Conservation (phyloP, 1,140 invertebrate species). For the Sitodiplosis mosellana region DNA sequence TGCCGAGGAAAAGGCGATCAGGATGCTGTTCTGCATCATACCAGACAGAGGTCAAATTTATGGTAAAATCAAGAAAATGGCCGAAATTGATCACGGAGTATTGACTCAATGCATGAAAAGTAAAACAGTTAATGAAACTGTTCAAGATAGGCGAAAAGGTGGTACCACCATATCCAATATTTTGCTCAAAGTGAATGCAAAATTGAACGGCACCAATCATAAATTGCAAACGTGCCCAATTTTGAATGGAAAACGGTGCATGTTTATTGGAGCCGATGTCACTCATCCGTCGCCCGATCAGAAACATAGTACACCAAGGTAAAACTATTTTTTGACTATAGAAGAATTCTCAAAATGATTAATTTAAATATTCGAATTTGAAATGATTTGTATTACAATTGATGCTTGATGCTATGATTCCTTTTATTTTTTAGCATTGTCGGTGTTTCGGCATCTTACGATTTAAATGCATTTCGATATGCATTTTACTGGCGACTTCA, state of each 20-base stretch:
- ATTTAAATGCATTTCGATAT: too few species aligned
- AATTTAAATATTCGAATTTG: neutral
- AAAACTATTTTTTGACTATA: neutral
- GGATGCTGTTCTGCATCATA: too few species aligned
- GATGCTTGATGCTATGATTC: neutral
- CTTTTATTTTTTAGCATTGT: neutral
- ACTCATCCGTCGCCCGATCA: conserved; percentile 66
- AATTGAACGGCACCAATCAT: conserved; percentile 71
- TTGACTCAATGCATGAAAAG: conserved; percentile 67
- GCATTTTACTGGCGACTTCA: too few species aligned
- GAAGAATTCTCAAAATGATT: neutral
- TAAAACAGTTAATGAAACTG: conserved; percentile 34
- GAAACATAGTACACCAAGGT: conserved; percentile 14
- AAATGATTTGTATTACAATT: neutral
- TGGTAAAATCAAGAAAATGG: conserved; percentile 18
- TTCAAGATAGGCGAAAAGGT: too few species aligned
- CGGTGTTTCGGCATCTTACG: neutral
- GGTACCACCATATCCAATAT: conserved; percentile 46
- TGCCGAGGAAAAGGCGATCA: neutral
- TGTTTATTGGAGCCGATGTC: conserved; percentile 78
- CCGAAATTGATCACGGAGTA: conserved; percentile 50
- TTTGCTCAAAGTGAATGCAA: conserved; percentile 64
- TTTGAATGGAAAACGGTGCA: conserved; percentile 11
- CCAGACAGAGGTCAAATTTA: conserved; percentile 17
- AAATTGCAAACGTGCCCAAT: conserved; percentile 9